Evolutionary conservation across 2,888 invertebrate genomes (phyloP).

Genomic region (Parnassius mnemosyne): DNA sequence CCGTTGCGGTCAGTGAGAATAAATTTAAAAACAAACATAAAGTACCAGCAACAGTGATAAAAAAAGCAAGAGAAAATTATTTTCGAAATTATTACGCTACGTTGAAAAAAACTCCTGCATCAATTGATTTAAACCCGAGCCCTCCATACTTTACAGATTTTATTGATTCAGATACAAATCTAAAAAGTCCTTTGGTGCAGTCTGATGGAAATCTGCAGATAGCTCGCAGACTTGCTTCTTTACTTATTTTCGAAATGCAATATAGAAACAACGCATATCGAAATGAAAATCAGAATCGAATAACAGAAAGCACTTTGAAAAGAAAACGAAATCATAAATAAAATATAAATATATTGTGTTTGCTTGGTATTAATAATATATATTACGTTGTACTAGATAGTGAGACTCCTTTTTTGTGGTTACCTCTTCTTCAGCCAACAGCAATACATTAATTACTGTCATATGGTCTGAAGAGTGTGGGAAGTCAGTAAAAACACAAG

Average conservation of each 20-base stretch:
- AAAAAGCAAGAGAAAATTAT: constrained; percentile 58
- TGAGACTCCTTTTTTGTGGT: no score
- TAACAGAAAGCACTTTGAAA: constrained; percentile 9
- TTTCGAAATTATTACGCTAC: constrained; percentile 50
- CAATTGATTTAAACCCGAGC: background rate
- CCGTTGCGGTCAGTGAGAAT: constrained; percentile 40
- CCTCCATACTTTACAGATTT: constrained; percentile 9
- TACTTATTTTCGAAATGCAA: constrained; percentile 18
- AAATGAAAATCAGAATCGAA: constrained; percentile 4
- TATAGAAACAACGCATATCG: constrained; percentile 1
- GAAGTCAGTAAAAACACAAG: no score
- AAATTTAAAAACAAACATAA: constrained; percentile 37
- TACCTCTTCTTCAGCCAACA: no score
- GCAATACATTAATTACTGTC: no score
- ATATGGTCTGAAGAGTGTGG: no score
- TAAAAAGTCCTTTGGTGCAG: constrained; percentile 20
- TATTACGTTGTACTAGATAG: no score
- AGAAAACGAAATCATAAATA: constrained; percentile 16
- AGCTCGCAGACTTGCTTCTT: constrained; percentile 52
- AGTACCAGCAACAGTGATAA: constrained; percentile 47
- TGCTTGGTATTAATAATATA: background rate
- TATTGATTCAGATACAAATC: constrained; percentile 10
- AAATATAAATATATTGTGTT: background rate
- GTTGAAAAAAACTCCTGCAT: constrained; percentile 34
- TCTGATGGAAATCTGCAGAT: constrained; percentile 41